phyloP scores from a whole-genome alignment of 2,113 vertebrate species.

The Gallinago undulata region DNA sequence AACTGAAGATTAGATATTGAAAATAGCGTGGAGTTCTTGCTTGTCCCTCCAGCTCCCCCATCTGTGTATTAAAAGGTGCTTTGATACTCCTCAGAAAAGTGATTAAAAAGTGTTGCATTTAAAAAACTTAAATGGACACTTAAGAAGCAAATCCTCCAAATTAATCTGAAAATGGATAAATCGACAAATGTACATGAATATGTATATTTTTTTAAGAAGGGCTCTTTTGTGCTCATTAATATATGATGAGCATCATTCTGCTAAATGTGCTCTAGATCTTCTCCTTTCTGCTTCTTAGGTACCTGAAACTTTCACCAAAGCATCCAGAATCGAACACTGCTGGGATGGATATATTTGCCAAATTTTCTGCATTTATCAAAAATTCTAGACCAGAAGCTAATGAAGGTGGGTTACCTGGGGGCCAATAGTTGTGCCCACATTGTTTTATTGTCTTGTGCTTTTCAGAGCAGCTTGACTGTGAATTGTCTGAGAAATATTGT shows the following conservation, averaged over 20 bases:
- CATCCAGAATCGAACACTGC: slow-evolving; percentile 97
- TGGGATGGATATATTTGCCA: slow-evolving; percentile 99
- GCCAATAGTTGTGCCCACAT: fast-evolving
- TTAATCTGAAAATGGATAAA: background rate
- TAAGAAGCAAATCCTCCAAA: background rate
- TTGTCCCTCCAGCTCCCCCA: background rate
- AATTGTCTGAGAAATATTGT: background rate
- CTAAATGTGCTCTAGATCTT: background rate
- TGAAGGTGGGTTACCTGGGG: slow-evolving; percentile 80
- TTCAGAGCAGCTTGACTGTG: background rate
- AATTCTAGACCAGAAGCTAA: slow-evolving; percentile 96
- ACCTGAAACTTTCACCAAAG: slow-evolving; percentile 89
- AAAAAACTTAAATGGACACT: background rate
- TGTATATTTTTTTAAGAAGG: background rate
- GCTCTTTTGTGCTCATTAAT: background rate
- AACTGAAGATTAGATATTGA: background rate
- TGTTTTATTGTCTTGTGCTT: background rate
- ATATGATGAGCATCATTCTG: background rate
- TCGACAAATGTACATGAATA: background rate
- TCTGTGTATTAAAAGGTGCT: background rate
- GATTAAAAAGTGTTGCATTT: background rate
- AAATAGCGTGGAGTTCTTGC: background rate
- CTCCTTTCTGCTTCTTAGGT: slow-evolving; percentile 70
- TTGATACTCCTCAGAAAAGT: background rate
- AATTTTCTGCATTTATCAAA: slow-evolving; percentile 97